Evolutionary conservation across 2,888 invertebrate species (phyloP), one percentile per base, ranked within the genome.

Genomic region (Xestia c-nigrum): DNA sequence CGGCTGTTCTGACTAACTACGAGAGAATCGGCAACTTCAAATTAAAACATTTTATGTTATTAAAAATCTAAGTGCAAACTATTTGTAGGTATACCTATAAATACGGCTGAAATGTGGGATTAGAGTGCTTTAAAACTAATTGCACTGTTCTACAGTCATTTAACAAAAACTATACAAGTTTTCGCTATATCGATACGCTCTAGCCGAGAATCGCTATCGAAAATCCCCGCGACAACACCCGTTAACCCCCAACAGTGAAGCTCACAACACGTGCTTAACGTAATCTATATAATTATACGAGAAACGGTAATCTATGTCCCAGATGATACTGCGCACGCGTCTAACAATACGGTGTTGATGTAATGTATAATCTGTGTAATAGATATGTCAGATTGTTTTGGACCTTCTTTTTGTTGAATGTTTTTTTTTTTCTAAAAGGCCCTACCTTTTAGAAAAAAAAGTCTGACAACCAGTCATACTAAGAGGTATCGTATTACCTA

Each of bases 261-360:
- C 83, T 76, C 88, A 89, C 89, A 92, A 93, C 94, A 93, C 95
- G 95, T 94, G 94, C 91, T 93, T 93, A 91, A 79, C 81, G 86
- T 92, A 93, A 95, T 95, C 87, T 89, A 91, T 94, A 94, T 94
- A 95, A 95, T 95, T 95, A 95, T 89, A 91, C 90, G 88, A 78
- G 76, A 78, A 91, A 91, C 88, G 89, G 90, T 91, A 90, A 88
- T 91, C 91, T 91, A 89, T 89, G 89, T 91, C 89, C 78, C 90
- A 89, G 89, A 87, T 90, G 91, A 88, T 86, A 89, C 90, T 78
- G 77, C 89, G 93, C 94, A 94, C 95, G 94, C 93, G 94, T 85
- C 90, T 86, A 87, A 92, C 92, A 92, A 92, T 91, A 90, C 84
- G 78, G 87, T 84, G 80, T 67, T 72, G 74, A 55, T 69, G 46